Evolutionary conservation across 2,113 vertebrate species (phyloP).

Genomic region (Phaethon lepturus): DNA sequence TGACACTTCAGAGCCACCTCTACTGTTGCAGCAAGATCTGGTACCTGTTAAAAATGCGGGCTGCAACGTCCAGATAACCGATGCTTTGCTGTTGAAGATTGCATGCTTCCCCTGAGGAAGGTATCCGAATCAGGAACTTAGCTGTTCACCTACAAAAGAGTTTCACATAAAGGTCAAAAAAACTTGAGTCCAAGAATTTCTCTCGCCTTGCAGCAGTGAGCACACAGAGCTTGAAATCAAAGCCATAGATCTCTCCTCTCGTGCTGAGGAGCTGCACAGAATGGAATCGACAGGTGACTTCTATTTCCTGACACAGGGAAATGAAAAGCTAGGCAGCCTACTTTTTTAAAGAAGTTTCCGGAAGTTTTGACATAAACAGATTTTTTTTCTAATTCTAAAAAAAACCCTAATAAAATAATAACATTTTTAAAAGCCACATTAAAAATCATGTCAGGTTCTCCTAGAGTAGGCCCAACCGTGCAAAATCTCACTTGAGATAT

Average conservation of each 20-base stretch:
- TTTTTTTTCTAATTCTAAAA: background rate
- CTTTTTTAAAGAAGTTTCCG: background rate
- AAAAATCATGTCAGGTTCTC: background rate
- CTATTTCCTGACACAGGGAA: background rate
- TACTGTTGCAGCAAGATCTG: accelerated
- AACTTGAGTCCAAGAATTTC: accelerated
- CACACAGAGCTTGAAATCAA: background rate
- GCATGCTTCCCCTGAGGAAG: too few species aligned
- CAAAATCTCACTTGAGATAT: background rate
- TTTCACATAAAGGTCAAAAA: too few species aligned
- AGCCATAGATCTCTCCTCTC: accelerated
- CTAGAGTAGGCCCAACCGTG: background rate
- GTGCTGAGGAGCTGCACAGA: background rate
- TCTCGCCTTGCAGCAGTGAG: background rate
- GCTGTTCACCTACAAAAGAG: background rate
- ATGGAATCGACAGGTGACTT: accelerated
- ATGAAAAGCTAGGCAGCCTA: background rate
- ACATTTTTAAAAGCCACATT: background rate
- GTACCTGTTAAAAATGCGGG: accelerated
- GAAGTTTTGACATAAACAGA: too few species aligned
- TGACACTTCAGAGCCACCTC: background rate
- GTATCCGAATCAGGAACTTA: accelerated
- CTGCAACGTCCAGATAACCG: accelerated
- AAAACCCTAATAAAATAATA: background rate
- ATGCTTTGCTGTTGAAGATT: background rate